Evolutionary conservation across 2,797 vertebrate species (phyloP).

Genomic region (Chromis chromis): DNA sequence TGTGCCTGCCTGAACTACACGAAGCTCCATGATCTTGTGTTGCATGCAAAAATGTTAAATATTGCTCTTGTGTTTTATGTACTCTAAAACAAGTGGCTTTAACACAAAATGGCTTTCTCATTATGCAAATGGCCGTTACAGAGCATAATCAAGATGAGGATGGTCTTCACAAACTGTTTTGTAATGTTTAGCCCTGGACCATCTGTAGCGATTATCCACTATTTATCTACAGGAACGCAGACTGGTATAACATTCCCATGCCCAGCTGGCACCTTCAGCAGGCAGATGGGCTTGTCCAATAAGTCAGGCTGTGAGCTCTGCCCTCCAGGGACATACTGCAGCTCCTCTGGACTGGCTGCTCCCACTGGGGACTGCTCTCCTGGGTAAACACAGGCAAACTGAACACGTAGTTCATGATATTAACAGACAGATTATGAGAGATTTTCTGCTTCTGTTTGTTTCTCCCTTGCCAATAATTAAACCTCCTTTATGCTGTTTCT

Average conservation of each 20-base stretch:
- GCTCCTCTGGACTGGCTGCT: constrained; percentile 78
- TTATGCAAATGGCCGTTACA: constrained; percentile 58
- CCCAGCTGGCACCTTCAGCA: constrained; percentile 83
- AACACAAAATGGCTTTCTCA: constrained; percentile 54
- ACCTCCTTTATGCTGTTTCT: constrained; percentile 31
- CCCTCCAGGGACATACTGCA: constrained; percentile 85
- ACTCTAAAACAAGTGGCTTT: constrained; percentile 34
- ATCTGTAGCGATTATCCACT: constrained; percentile 70
- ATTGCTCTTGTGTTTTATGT: constrained; percentile 26
- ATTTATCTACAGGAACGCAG: constrained; percentile 78
- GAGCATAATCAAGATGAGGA: constrained; percentile 51
- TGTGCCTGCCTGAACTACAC: no score
- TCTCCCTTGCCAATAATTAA: constrained; percentile 49
- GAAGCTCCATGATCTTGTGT: neutral
- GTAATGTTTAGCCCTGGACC: constrained; percentile 57
- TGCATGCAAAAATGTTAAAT: constrained; percentile 8
- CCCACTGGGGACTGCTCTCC: constrained; percentile 85
- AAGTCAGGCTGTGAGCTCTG: constrained; percentile 82
- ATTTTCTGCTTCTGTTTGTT: constrained; percentile 33
- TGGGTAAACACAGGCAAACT: constrained; percentile 73
- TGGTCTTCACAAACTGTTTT: constrained; percentile 50
- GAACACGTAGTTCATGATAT: constrained; percentile 19
- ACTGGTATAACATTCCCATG: constrained; percentile 83
- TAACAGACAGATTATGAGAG: constrained; percentile 32
- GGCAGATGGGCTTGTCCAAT: constrained; percentile 79